Conservation (phyloP, 2,888 invertebrate species). For the Paralinhomoeus sp. region DNA sequence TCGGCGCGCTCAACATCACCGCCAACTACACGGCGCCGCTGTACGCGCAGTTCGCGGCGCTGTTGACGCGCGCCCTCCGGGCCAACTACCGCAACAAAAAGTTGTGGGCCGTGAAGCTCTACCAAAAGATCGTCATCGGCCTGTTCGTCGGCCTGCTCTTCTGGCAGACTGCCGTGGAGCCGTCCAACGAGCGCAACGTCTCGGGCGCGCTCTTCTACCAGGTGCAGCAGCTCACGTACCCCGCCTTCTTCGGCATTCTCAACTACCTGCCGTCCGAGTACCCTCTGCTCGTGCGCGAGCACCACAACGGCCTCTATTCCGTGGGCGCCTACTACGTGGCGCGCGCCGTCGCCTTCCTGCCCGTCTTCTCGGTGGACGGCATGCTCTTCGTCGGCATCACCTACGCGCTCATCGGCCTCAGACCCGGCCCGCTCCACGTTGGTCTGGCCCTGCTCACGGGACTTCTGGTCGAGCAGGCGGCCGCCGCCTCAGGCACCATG, state of each 20-base stretch:
- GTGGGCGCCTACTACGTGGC: slow-evolving; percentile 25
- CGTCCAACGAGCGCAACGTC: slow-evolving; percentile 74
- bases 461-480: slow-evolving; percentile 1
- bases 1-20: slow-evolving; percentile 40
- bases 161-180: slow-evolving; percentile 51
- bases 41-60: slow-evolving; percentile 60
- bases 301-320: slow-evolving; percentile 67
- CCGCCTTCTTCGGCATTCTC: slow-evolving; percentile 69
- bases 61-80: slow-evolving; percentile 73
- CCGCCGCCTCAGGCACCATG: slow-evolving; percentile 4
- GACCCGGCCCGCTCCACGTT: slow-evolving; percentile 2
- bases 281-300: slow-evolving; percentile 62
- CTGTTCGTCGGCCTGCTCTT: slow-evolving; percentile 55
- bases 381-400: slow-evolving; percentile 53
- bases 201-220: slow-evolving; percentile 69
- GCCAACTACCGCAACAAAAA: slow-evolving; percentile 66
- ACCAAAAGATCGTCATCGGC: slow-evolving; percentile 1
- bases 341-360: slow-evolving; percentile 31
- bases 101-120: slow-evolving; percentile 27
- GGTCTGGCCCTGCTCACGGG: not conserved
- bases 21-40: slow-evolving; percentile 50
- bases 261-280: slow-evolving; percentile 57
- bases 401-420: slow-evolving; percentile 51
- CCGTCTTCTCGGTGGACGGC: slow-evolving; percentile 60
- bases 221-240: slow-evolving; percentile 70